phyloP scores from a whole-genome alignment of 2,888 invertebrate species.

The Thyatira batis region DNA sequence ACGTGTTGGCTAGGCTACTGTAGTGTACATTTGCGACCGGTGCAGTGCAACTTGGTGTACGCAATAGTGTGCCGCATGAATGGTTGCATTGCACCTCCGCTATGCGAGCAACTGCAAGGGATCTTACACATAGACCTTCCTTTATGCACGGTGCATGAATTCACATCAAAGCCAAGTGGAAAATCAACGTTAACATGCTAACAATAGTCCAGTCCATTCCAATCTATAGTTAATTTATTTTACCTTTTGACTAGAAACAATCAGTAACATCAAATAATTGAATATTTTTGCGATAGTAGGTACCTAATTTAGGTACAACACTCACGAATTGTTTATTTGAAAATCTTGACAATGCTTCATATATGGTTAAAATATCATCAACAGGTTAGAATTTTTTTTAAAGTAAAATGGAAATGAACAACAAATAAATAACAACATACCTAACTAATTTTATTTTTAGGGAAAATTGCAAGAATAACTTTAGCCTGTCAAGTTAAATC shows the following conservation, averaged over 20 bases:
- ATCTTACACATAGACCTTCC: slow-evolving; percentile 55
- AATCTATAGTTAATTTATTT: slow-evolving; percentile 19
- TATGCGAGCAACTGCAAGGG: slow-evolving; percentile 64
- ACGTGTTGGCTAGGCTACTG: neutral
- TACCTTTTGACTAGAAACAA: neutral
- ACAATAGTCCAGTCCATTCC: slow-evolving; percentile 37
- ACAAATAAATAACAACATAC: no score
- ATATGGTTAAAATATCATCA: no score
- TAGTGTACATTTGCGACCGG: neutral
- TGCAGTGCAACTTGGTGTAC: slow-evolving; percentile 18
- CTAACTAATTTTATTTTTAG: no score
- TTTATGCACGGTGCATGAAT: slow-evolving; percentile 51
- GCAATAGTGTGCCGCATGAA: slow-evolving; percentile 51
- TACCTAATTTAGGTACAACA: no score
- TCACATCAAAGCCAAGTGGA: slow-evolving; percentile 69
- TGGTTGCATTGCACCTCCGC: slow-evolving; percentile 62
- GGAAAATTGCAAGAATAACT: no score
- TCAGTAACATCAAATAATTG: no score
- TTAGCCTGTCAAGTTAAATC: no score
- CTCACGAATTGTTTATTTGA: no score
- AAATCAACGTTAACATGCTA: slow-evolving; percentile 63
- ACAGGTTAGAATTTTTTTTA: no score
- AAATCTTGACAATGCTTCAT: no score
- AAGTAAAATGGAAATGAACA: no score
- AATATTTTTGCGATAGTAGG: no score